These are phyloP conservation scores for Pinctada fucata DNA, from an alignment of 2,888 invertebrate species.

Conservation along the genomic window DNA sequence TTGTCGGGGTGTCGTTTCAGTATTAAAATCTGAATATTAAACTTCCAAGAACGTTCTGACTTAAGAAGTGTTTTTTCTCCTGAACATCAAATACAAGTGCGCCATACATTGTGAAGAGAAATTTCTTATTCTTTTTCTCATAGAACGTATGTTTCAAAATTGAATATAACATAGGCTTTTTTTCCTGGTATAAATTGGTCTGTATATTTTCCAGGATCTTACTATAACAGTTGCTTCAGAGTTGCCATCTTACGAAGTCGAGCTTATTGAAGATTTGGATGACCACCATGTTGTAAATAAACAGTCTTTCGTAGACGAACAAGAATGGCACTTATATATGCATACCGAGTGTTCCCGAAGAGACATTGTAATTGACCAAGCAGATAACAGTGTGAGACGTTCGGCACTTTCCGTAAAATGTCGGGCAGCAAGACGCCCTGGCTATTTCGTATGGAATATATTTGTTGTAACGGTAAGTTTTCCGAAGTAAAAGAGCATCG, in stretches of 20 bases:
- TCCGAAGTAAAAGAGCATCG: background rate
- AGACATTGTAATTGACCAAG: conserved; percentile 73
- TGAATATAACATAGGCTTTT: no score
- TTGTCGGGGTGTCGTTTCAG: no score
- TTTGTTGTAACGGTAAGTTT: conserved; percentile 75
- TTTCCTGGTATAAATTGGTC: no score
- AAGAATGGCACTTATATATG: conserved; percentile 75
- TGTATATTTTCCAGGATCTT: conserved; percentile 62
- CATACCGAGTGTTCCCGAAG: conserved; percentile 71
- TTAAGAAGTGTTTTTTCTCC: no score
- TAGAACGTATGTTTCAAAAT: no score
- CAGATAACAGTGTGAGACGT: conserved; percentile 71
- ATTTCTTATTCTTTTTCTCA: no score
- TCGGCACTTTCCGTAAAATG: conserved; percentile 74
- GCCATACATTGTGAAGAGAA: no score
- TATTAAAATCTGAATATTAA: no score
- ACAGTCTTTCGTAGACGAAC: conserved; percentile 74
- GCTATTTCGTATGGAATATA: conserved; percentile 76
- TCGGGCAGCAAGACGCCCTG: conserved; percentile 73
- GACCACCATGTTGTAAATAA: conserved; percentile 72
- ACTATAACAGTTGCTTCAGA: conserved; percentile 73
- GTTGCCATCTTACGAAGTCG: conserved; percentile 66
- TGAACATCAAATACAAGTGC: no score
- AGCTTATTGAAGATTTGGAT: conserved; percentile 67
- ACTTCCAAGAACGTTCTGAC: no score